A percentile compares a stretch with the other conserved stretches of the same genome.
Evolutionary conservation across 2,888 invertebrate species (phyloP).

Genomic region (Pterostichus madidus): DNA sequence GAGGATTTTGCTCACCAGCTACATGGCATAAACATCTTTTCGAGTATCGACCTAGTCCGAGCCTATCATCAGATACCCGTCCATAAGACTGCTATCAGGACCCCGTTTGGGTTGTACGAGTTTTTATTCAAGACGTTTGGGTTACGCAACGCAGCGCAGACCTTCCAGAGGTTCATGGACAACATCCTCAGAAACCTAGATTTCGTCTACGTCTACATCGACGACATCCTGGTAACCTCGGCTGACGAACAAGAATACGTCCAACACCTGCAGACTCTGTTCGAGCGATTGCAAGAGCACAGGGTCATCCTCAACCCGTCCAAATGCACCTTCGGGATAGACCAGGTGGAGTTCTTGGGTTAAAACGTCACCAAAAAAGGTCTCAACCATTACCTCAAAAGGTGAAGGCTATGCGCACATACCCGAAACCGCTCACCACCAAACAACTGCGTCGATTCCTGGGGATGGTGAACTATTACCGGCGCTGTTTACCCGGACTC

Average conservation of each 20-base stretch:
- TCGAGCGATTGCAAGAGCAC: slow-evolving; percentile 70
- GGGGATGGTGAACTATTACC: too few species aligned
- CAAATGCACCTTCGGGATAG: slow-evolving; percentile 72
- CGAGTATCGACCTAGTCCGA: slow-evolving; percentile 71
- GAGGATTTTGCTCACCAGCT: slow-evolving; percentile 72
- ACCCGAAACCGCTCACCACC: slow-evolving; percentile 70
- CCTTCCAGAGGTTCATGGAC: slow-evolving; percentile 75
- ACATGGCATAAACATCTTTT: too few species aligned
- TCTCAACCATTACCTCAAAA: slow-evolving; percentile 69
- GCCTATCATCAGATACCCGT: slow-evolving; percentile 74
- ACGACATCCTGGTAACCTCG: slow-evolving; percentile 73
- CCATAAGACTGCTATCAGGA: slow-evolving; percentile 73
- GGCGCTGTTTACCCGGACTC: too few species aligned
- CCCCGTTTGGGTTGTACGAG: slow-evolving; percentile 45
- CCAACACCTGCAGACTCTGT: slow-evolving; percentile 70
- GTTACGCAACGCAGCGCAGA: slow-evolving; percentile 75
- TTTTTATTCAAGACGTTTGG: slow-evolving; percentile 68
- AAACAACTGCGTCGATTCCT: too few species aligned
- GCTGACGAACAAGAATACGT: slow-evolving; percentile 69
- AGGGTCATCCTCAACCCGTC: slow-evolving; percentile 72
- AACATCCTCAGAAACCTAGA: slow-evolving; percentile 71
- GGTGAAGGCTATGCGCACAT: slow-evolving; percentile 71
- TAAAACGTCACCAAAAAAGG: slow-evolving; percentile 68
- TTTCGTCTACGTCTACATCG: slow-evolving; percentile 72
- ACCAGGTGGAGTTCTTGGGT: slow-evolving; percentile 70